phyloP scores from a whole-genome alignment of 2,888 invertebrate species.

The Drosophila demipolita region DNA sequence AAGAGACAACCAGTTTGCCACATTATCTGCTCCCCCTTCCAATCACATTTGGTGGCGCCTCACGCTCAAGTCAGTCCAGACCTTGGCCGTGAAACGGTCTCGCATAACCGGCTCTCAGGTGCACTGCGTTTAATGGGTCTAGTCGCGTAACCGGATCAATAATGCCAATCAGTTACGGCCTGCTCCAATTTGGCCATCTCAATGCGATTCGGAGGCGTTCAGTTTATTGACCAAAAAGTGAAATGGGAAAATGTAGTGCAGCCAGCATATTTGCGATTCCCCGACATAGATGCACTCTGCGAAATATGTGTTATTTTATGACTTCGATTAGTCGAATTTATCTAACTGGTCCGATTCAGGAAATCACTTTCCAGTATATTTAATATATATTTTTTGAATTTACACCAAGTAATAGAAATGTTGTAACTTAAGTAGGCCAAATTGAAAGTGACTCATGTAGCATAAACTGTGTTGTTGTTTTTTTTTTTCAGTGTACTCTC shows the following conservation, averaged over 20 bases:
- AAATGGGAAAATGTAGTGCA: conserved; percentile 51
- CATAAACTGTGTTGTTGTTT: neutral
- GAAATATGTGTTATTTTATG: neutral
- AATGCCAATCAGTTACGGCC: conserved; percentile 48
- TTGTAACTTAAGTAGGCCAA: neutral
- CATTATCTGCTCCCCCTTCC: conserved; percentile 10
- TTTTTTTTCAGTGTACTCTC: neutral
- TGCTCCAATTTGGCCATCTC: conserved; percentile 44
- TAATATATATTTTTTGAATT: neutral
- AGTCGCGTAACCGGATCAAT: conserved; percentile 61
- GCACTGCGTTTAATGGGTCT: conserved; percentile 20
- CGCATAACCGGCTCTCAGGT: conserved; percentile 43
- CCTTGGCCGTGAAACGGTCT: conserved; percentile 57
- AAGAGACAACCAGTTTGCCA: conserved; percentile 4
- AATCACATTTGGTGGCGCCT: neutral
- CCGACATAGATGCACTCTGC: conserved; percentile 11
- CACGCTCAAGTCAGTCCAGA: conserved; percentile 21
- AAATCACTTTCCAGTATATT: neutral
- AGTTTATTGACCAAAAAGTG: conserved; percentile 66
- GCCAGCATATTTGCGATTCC: neutral
- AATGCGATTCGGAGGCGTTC: conserved; percentile 40
- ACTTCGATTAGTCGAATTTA: neutral
- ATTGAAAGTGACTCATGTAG: neutral
- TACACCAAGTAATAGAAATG: neutral
- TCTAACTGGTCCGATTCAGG: neutral